These are phyloP conservation scores for Gonioctena quinquepunctata DNA, from an alignment of 1,140 invertebrate genomes.

Conservation along the genomic window DNA sequence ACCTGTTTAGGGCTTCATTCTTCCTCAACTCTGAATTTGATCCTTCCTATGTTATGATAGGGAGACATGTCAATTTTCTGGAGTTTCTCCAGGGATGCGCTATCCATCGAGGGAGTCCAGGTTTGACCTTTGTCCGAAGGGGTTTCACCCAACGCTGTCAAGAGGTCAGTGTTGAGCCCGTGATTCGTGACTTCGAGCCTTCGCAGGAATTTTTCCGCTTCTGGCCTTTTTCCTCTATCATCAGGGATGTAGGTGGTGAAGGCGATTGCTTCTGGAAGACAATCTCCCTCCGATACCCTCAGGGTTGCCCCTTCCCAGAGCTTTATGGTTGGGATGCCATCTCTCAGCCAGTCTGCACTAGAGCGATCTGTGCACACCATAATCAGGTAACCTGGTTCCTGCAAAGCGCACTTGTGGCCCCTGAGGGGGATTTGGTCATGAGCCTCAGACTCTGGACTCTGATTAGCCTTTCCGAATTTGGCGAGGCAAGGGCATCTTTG, in stretches of 20 bases:
- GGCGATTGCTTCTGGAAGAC: background rate
- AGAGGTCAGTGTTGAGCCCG: background rate
- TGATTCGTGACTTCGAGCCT: background rate
- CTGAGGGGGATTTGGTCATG: background rate
- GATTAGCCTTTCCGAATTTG: too few relatives aligned
- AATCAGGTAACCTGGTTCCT: constrained; percentile 1
- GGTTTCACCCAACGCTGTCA: too few relatives aligned
- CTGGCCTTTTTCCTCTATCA: too few relatives aligned
- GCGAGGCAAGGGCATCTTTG: background rate
- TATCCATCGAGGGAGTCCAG: background rate
- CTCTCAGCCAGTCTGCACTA: too few relatives aligned
- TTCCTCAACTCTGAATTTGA: background rate
- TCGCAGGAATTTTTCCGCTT: too few relatives aligned
- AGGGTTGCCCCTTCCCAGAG: too few relatives aligned
- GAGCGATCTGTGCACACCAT: constrained; percentile 6
- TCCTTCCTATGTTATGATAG: background rate
- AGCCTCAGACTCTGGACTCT: background rate
- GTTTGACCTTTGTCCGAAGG: too few relatives aligned
- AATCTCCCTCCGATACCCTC: constrained; percentile 7
- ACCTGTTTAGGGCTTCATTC: background rate
- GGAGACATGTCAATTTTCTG: background rate
- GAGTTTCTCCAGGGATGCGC: background rate
- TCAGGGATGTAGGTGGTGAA: background rate
- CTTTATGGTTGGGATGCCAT: background rate
- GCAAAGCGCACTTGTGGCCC: background rate